Percentiles rank a stretch among this genome's conserved stretches.
phyloP scores from a whole-genome alignment of 2,888 invertebrate species.

The Stegophylla sp. region DNA sequence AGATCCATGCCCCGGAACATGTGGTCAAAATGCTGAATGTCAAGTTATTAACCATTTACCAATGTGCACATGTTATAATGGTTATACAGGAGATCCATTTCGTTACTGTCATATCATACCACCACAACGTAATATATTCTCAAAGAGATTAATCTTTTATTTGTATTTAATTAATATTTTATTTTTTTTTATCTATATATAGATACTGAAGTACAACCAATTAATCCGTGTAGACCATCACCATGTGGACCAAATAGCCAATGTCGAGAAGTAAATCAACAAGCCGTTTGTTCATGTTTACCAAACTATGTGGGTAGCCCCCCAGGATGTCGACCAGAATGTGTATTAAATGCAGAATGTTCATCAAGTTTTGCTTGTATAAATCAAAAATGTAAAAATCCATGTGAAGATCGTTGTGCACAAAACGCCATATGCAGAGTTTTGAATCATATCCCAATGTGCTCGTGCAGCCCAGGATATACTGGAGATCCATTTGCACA shows the following conservation, averaged over 20 bases:
- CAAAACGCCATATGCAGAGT: slow-evolving; percentile 76
- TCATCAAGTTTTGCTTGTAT: slow-evolving; percentile 74
- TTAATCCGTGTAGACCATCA: slow-evolving; percentile 71
- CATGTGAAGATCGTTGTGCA: slow-evolving; percentile 77
- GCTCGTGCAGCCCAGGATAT: slow-evolving; percentile 71
- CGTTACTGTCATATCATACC: slow-evolving; percentile 68
- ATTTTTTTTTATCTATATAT: neutral
- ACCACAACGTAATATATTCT: slow-evolving; percentile 64
- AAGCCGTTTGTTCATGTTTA: slow-evolving; percentile 75
- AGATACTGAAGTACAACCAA: slow-evolving; percentile 62
- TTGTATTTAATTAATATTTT: neutral
- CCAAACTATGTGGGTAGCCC: slow-evolving; percentile 72
- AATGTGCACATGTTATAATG: slow-evolving; percentile 64
- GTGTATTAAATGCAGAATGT: slow-evolving; percentile 76
- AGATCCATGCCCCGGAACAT: slow-evolving; percentile 86
- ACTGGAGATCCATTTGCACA: slow-evolving; percentile 74
- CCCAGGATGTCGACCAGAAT: slow-evolving; percentile 76
- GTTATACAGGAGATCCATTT: slow-evolving; percentile 67
- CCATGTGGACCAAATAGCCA: slow-evolving; percentile 74
- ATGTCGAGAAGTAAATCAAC: slow-evolving; percentile 71
- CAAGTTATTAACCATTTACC: slow-evolving; percentile 85
- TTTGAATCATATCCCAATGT: slow-evolving; percentile 79
- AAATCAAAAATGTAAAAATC: slow-evolving; percentile 75
- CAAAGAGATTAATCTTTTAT: neutral
- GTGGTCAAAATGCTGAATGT: slow-evolving; percentile 83